phyloP scores from a whole-genome alignment of 2,113 vertebrate genomes.

The Ameiurus melas region DNA sequence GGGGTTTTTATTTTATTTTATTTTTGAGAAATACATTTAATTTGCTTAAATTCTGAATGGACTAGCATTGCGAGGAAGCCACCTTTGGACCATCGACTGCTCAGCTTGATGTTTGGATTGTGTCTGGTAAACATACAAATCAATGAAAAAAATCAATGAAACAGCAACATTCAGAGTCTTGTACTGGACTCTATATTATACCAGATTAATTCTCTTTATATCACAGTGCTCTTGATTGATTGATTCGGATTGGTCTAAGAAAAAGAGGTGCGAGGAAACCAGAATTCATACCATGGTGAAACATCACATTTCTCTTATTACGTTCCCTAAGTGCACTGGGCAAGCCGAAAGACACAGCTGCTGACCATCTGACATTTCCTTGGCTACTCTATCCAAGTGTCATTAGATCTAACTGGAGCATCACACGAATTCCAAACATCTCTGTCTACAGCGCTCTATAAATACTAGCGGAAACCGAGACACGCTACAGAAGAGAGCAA shows the following conservation, averaged over 20 bases:
- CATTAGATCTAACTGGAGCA: slow-evolving; percentile 11
- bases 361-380: slow-evolving; percentile 16
- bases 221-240: neutral
- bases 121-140: neutral
- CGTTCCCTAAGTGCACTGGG: neutral
- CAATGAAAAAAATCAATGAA: neutral
- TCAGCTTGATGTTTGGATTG: neutral
- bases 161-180: neutral
- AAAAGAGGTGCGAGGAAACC: neutral
- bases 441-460: neutral
- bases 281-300: neutral
- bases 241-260: neutral
- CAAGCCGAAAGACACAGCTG: neutral
- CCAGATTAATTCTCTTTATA: neutral
- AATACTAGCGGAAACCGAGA: slow-evolving; percentile 2
- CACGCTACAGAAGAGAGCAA: neutral
- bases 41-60: neutral
- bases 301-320: neutral
- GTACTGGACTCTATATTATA: neutral
- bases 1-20: neutral
- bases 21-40: neutral
- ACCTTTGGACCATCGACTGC: neutral
- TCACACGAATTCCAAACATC: slow-evolving; percentile 6
- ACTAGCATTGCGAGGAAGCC: neutral
- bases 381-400: neutral